A percentile compares a stretch with the other conserved stretches of the same genome.
These are phyloP conservation scores for Dasyurus viverrinus DNA, from an alignment of 2,113 vertebrate genomes.

Conservation along the genomic window DNA sequence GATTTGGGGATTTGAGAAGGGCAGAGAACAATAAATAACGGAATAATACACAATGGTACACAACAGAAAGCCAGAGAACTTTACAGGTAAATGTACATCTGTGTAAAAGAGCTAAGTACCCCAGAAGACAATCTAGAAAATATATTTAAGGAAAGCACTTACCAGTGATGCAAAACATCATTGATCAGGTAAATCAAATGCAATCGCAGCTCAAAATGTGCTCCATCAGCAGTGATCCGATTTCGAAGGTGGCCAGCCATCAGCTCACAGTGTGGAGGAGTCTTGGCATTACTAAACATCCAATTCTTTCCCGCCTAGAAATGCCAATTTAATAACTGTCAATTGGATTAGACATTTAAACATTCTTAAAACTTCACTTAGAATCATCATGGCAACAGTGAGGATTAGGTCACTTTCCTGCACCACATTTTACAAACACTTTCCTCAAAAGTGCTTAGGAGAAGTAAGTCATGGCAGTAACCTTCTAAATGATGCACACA, in stretches of 20 bases:
- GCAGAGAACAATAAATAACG: background rate
- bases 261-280: slow-evolving; percentile 93
- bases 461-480: background rate
- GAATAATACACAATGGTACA: background rate
- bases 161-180: slow-evolving; percentile 98
- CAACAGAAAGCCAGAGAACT: background rate
- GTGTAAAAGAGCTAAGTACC: background rate
- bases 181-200: slow-evolving; percentile 99
- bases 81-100: background rate
- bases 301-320: slow-evolving; percentile 97
- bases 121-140: background rate
- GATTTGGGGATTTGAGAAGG: background rate
- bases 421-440: background rate
- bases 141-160: slow-evolving; percentile 29
- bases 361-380: background rate
- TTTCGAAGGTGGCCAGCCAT: slow-evolving; percentile 97
- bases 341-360: background rate
- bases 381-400: background rate
- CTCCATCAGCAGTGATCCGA: slow-evolving; percentile 91
- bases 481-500: background rate
- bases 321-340: background rate
- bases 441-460: background rate
- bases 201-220: slow-evolving; percentile 95
- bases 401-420: background rate
- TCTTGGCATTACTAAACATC: slow-evolving; percentile 98